Evolutionary conservation across 2,888 invertebrate genomes (phyloP).

Genomic region (Hetaerina titia): DNA sequence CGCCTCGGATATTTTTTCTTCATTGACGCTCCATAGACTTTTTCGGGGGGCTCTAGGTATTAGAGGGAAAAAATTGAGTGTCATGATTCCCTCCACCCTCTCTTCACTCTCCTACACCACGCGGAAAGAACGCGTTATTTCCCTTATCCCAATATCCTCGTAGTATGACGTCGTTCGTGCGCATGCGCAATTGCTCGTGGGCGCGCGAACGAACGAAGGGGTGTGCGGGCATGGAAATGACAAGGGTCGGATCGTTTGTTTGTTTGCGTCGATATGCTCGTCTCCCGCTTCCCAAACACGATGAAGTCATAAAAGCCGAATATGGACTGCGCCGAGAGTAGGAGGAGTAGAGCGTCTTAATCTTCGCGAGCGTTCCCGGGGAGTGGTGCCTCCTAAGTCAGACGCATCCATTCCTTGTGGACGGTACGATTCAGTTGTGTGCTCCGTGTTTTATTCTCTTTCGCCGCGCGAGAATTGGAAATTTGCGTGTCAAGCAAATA

Average conservation of each 20-base stretch:
- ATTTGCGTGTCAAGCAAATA: no score
- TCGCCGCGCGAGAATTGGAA: no score
- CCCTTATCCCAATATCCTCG: no score
- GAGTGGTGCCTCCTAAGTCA: background rate
- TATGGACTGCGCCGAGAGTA: background rate
- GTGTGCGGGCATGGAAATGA: background rate
- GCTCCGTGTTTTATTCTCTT: no score
- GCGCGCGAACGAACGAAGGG: background rate
- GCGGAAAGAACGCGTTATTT: no score
- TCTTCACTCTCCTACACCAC: background rate
- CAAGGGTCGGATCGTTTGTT: slow-evolving; percentile 17
- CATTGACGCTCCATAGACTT: background rate
- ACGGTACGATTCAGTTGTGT: no score
- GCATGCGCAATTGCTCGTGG: background rate
- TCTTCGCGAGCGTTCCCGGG: background rate
- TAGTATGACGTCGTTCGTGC: background rate
- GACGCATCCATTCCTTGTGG: no score
- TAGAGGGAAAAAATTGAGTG: background rate
- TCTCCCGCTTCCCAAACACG: background rate
- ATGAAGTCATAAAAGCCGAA: background rate
- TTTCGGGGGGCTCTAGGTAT: background rate
- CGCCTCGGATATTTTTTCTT: no score
- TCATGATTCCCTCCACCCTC: background rate
- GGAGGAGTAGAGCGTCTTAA: background rate
- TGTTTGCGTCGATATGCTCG: background rate